Evolutionary conservation across 2,888 invertebrate species (phyloP).

Genomic region (Spatulosminthurus flaviceps): DNA sequence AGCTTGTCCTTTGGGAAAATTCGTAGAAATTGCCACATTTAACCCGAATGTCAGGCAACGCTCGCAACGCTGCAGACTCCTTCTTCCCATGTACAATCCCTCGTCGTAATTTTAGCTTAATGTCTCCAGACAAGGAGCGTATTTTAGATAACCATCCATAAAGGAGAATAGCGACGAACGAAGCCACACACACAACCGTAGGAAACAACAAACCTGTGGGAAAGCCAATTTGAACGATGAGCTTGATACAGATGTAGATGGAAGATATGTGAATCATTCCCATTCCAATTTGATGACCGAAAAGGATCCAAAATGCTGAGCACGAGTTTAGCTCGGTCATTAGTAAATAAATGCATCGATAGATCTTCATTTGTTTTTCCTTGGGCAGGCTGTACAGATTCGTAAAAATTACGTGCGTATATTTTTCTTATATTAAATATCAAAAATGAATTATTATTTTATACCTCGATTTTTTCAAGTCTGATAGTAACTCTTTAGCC

Average conservation of each 20-base stretch:
- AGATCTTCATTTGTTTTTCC: not conserved
- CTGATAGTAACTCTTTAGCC: not conserved
- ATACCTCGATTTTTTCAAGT: not conserved
- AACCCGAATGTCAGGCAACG: not conserved
- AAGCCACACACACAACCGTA: not conserved
- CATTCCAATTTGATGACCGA: slow-evolving; percentile 18
- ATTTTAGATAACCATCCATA: slow-evolving; percentile 1
- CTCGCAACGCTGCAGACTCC: not conserved
- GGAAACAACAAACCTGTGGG: not conserved
- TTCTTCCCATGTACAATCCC: not conserved
- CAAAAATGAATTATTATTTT: too few species aligned
- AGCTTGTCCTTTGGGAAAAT: slow-evolving; percentile 15
- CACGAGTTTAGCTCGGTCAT: not conserved
- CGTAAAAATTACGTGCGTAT: not conserved
- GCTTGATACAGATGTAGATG: not conserved
- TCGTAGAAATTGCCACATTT: slow-evolving; percentile 8
- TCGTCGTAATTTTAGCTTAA: not conserved
- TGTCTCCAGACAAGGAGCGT: not conserved
- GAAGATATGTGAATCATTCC: not conserved
- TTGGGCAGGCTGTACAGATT: not conserved
- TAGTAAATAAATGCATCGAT: not conserved
- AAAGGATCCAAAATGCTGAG: slow-evolving; percentile 5
- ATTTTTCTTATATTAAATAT: too few species aligned
- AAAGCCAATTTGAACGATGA: not conserved
- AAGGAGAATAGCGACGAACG: not conserved